Percentiles rank a stretch among this genome's conserved stretches.
These are phyloP conservation scores for Gymnarchus niloticus DNA, from an alignment of 2,113 vertebrate genomes.

Conservation along the genomic window DNA sequence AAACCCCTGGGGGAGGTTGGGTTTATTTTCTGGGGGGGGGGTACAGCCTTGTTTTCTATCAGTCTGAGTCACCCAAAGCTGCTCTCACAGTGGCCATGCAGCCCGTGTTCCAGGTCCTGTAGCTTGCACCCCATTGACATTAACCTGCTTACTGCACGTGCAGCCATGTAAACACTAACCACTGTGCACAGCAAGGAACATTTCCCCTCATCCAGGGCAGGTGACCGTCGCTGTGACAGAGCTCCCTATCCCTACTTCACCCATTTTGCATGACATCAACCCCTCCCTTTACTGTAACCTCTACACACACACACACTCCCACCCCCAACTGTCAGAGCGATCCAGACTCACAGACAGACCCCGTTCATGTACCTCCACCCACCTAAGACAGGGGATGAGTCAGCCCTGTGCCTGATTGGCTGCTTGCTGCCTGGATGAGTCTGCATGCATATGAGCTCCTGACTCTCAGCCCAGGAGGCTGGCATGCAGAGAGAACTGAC, in stretches of 20 bases:
- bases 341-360: constrained; percentile 51
- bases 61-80: constrained; percentile 41
- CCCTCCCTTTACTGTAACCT: constrained; percentile 47
- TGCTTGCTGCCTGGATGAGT: constrained; percentile 32
- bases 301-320: constrained; percentile 35
- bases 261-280: constrained; percentile 43
- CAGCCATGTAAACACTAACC: background rate
- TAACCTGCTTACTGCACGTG: background rate
- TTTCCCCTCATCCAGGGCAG: constrained; percentile 43
- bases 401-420: constrained; percentile 52
- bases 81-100: constrained; percentile 14
- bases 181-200: constrained; percentile 29
- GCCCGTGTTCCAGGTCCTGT: constrained; percentile 26
- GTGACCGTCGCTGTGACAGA: constrained; percentile 50
- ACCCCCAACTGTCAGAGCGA: constrained; percentile 13
- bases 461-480: constrained; percentile 13
- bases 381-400: constrained; percentile 50
- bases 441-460: constrained; percentile 35
- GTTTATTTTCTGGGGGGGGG: constrained; percentile 10
- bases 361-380: constrained; percentile 41
- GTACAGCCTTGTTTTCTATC: constrained; percentile 38
- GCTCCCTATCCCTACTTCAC: constrained; percentile 31
- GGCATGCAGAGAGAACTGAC: background rate
- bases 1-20: constrained; percentile 19
- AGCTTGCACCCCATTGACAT: background rate